A percentile compares a stretch with the other conserved stretches of the same genome.
phyloP scores from a whole-genome alignment of 2,113 vertebrate species.

The Globicephala melas region DNA sequence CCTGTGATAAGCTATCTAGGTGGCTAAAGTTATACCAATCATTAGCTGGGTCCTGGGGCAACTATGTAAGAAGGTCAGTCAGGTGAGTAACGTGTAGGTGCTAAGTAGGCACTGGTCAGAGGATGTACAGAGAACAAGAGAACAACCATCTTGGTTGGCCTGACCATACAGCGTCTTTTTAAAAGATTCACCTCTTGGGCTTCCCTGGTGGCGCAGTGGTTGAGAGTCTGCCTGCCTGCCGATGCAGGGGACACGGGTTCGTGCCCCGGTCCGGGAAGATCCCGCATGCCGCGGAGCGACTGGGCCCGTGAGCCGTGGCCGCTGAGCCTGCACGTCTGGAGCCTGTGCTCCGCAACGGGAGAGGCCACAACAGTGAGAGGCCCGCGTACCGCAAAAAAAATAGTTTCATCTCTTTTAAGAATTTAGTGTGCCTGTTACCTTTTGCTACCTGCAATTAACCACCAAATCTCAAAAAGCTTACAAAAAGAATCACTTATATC shows the following conservation, averaged over 20 bases:
- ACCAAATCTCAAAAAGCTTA: background rate
- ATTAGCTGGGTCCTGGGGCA: background rate
- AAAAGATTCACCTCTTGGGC: background rate
- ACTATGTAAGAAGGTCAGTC: background rate
- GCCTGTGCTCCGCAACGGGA: too few species aligned
- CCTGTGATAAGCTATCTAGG: background rate
- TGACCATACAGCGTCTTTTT: background rate
- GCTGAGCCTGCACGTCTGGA: too few species aligned
- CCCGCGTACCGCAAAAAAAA: too few species aligned
- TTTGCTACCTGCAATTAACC: background rate
- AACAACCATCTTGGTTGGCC: background rate
- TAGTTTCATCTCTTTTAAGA: background rate
- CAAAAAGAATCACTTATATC: background rate
- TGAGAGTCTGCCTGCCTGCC: too few species aligned
- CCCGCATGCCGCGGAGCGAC: too few species aligned
- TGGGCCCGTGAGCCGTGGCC: too few species aligned
- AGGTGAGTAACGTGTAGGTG: background rate
- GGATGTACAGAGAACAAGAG: background rate
- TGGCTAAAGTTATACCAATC: background rate
- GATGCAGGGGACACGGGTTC: too few species aligned
- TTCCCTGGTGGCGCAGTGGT: too few species aligned
- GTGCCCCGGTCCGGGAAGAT: too few species aligned
- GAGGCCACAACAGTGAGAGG: too few species aligned
- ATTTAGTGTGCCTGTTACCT: background rate
- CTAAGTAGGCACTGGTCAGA: background rate